Percentiles rank a stretch among this genome's conserved stretches.
Conservation (phyloP, 92 coral and sea anemone genomes). For the Pocillopora meandrina region DNA sequence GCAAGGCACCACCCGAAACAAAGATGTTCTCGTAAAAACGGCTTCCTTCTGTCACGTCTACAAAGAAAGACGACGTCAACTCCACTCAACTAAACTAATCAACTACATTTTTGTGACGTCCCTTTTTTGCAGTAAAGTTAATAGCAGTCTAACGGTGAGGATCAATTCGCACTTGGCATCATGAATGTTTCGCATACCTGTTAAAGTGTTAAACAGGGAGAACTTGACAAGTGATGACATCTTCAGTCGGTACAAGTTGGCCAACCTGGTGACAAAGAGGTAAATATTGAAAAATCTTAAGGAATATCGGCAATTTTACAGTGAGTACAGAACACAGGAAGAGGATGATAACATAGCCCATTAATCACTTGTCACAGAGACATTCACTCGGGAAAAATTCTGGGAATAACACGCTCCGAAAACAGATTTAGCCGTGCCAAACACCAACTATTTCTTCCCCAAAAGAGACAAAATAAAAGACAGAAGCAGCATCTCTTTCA, state of each 20-base stretch:
- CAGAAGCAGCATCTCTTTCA: no score
- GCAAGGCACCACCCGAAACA: slow-evolving; percentile 77
- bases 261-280: slow-evolving; percentile 45
- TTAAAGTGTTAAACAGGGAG: slow-evolving; percentile 68
- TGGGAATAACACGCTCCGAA: no score
- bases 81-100: background rate
- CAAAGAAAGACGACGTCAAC: background rate
- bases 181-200: slow-evolving; percentile 47
- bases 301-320: background rate
- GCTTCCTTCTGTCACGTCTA: slow-evolving; percentile 75
- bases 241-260: slow-evolving; percentile 69
- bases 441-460: no score
- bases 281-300: background rate
- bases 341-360: no score
- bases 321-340: background rate
- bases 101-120: no score
- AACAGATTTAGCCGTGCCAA: no score
- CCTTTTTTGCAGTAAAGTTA: no score
- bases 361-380: no score
- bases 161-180: background rate
- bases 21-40: slow-evolving; percentile 79
- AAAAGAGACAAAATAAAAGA: no score
- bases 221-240: slow-evolving; percentile 65
- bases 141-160: no score
- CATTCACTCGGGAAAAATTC: no score